phyloP scores from a whole-genome alignment of 2,888 invertebrate species.

The Pyrochroa serraticornis region DNA sequence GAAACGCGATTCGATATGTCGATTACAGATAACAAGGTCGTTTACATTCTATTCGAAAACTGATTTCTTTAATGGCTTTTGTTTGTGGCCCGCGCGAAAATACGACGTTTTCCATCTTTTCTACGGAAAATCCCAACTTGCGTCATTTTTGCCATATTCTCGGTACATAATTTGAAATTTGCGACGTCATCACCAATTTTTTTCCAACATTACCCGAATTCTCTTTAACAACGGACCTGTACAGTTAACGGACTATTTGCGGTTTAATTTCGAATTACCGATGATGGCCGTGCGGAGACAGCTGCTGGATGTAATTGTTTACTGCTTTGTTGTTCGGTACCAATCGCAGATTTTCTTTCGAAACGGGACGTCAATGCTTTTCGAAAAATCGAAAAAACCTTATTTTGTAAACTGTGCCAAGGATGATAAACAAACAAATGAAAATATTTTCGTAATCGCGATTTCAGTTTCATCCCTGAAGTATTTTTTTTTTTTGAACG shows the following conservation, averaged over 20 bases:
- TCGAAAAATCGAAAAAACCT: too few relatives aligned
- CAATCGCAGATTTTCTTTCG: too few relatives aligned
- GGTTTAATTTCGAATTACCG: too few relatives aligned
- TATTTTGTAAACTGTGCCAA: too few relatives aligned
- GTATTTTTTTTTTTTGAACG: too few relatives aligned
- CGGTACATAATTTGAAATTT: conserved; percentile 1
- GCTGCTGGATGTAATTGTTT: too few relatives aligned
- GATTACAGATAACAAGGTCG: conserved; percentile 52
- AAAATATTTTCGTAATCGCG: too few relatives aligned
- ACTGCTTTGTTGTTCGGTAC: too few relatives aligned
- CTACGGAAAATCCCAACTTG: conserved; percentile 9
- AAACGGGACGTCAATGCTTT: too few relatives aligned
- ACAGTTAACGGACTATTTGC: background rate
- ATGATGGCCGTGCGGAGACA: too few relatives aligned
- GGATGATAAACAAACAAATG: too few relatives aligned
- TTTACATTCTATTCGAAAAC: conserved; percentile 52
- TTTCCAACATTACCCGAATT: background rate
- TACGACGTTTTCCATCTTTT: conserved; percentile 8
- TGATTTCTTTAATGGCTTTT: conserved; percentile 41
- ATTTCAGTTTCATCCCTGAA: too few relatives aligned
- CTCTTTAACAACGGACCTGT: background rate
- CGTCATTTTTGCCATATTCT: conserved; percentile 5
- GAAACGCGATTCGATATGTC: conserved; percentile 47
- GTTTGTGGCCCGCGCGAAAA: conserved; percentile 10
- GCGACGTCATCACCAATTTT: background rate